Conservation (phyloP, 2,797 vertebrate species). For the Vespertilio murinus region DNA sequence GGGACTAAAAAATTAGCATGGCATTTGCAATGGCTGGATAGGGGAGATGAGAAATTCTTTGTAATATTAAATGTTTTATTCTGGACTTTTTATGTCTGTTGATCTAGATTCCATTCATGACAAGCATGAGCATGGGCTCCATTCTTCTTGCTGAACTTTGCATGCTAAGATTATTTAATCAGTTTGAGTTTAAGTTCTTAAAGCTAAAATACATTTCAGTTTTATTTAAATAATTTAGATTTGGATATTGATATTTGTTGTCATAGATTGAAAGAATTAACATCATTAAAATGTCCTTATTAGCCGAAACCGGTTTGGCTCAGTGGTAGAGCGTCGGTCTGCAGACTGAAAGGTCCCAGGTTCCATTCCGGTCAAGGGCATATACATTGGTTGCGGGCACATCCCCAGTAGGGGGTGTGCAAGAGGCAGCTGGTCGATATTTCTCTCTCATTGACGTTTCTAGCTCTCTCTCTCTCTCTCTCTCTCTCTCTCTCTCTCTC, state of each 20-base stretch:
- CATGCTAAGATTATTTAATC: slow-evolving; percentile 8
- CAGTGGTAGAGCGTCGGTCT: too few species aligned
- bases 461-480: too few species aligned
- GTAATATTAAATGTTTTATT: not conserved
- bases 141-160: not conserved
- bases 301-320: too few species aligned
- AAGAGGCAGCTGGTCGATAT: too few species aligned
- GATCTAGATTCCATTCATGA: not conserved
- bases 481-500: too few species aligned
- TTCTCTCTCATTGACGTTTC: too few species aligned
- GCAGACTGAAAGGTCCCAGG: too few species aligned
- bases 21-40: not conserved
- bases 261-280: not conserved
- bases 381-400: too few species aligned
- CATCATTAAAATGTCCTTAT: not conserved
- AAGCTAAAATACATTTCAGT: not conserved
- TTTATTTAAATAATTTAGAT: not conserved
- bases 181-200: not conserved
- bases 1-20: not conserved
- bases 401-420: too few species aligned
- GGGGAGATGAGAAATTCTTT: not conserved
- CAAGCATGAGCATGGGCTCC: not conserved
- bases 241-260: not conserved
- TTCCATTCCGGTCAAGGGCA: too few species aligned
- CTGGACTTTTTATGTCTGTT: not conserved